These are phyloP conservation scores for Marasmarcha lunaedactyla DNA, from an alignment of 2,888 invertebrate genomes.

Conservation along the genomic window DNA sequence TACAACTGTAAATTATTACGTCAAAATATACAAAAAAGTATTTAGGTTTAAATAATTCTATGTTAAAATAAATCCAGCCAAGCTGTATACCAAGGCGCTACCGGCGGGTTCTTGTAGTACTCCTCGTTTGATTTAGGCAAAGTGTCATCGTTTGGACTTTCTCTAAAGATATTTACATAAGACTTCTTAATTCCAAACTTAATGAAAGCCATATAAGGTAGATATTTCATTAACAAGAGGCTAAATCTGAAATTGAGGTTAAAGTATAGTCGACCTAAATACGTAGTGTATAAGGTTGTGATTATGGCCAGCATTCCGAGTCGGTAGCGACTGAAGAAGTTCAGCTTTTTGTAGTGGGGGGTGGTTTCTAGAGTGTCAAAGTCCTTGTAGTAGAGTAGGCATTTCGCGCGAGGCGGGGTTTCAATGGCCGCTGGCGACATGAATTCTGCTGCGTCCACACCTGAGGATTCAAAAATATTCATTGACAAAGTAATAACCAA, in stretches of 20 bases:
- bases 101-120: constrained; percentile 25
- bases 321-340: constrained; percentile 31
- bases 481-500: no score
- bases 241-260: constrained; percentile 72
- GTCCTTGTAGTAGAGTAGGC: constrained; percentile 44
- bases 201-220: constrained; percentile 77
- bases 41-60: no score
- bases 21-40: no score
- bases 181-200: constrained; percentile 73
- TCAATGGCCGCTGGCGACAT: constrained; percentile 30
- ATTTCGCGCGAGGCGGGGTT: constrained; percentile 25
- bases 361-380: constrained; percentile 45
- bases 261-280: constrained; percentile 69
- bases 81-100: constrained; percentile 30
- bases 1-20: no score
- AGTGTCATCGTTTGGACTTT: constrained; percentile 39
- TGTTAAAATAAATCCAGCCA: constrained; percentile 25
- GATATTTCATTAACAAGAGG: constrained; percentile 73
- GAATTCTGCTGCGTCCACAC: constrained; percentile 31
- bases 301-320: constrained; percentile 24
- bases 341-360: constrained; percentile 49
- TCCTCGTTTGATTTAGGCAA: constrained; percentile 40
- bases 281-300: constrained; percentile 40
- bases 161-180: constrained; percentile 68
- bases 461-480: constrained; percentile 21